Base-by-base conservation (phyloP, 2,113 vertebrate genomes). In the Loxodonta africana region DNA sequence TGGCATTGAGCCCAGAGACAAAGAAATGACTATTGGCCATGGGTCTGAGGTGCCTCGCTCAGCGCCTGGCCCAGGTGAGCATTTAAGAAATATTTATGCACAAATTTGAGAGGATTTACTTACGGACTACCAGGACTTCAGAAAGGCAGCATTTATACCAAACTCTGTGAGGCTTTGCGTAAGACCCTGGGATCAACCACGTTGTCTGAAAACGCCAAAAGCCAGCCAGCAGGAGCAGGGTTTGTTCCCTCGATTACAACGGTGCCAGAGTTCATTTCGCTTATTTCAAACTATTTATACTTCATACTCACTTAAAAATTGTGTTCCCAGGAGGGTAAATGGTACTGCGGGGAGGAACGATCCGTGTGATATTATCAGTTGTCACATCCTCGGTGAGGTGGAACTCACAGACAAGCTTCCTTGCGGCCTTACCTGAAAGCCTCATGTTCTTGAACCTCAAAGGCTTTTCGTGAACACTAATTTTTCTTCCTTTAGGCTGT, bases 321-420 rank as follows among this genome's bases (percentile, higher is more conserved):
- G 23, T 4, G 53, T 44, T 83, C 46, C 57, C 44, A 0, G 14
- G 5, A 53, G 26, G 6, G 0, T 46, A 14, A 53, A 8, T 0
- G 57, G 28, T 15, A 15, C 26, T 4, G 8, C 6, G 8, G 20
- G 21, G n/a, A n/a, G 41, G 48, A 33, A 6, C 48, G 60, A 8
- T 6, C 37, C 0, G 18, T 3, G 28, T 1, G 25, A 44, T 6
- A 20, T 7, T 48, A 7, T 4, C 0, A 0, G 14, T 30, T 18
- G 5, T 28, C 3, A 9, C 0, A 1, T 2, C 51, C 28, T 7
- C 3, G 0, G 10, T n/a, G 46, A 46, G 53, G 48, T 7, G 30
- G 20, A n/a, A 73, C 12, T 30, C 53, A 44, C 33, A 53, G n/a
- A 10, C 2, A 8, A 65, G 30, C 7, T 26, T 33, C 28, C 81